Evolutionary conservation across 2,113 vertebrate genomes (phyloP).

Genomic region (Callochromis pleurospilus): DNA sequence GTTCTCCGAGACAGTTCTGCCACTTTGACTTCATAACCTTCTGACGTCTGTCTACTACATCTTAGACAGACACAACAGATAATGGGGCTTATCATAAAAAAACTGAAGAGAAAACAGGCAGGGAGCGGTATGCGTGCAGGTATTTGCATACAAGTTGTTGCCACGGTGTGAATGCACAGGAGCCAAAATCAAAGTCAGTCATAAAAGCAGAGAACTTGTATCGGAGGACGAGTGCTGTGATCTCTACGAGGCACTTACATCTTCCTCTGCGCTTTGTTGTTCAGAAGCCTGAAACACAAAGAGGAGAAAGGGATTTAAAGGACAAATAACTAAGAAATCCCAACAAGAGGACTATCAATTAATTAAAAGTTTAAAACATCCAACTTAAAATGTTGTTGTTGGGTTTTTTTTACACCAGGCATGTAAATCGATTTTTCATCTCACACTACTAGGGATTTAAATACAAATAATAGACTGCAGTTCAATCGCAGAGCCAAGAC

Average conservation of each 20-base stretch:
- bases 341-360: neutral
- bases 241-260: conserved; percentile 62
- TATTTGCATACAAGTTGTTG: conserved; percentile 13
- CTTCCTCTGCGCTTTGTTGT: conserved; percentile 72
- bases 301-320: neutral
- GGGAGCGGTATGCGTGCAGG: neutral
- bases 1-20: neutral
- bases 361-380: conserved; percentile 2
- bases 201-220: neutral
- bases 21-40: neutral
- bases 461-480: conserved; percentile 38
- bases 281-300: conserved; percentile 71
- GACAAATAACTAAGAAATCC: neutral
- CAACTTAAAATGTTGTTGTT: conserved; percentile 15
- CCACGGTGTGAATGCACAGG: neutral
- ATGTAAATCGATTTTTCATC: conserved; percentile 23
- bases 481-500: neutral
- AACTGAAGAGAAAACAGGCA: neutral
- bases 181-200: neutral
- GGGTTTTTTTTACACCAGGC: neutral
- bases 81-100: conserved; percentile 7
- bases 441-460: neutral
- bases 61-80: conserved; percentile 9
- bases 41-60: conserved; percentile 20
- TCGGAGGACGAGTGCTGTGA: neutral